Evolutionary conservation across 2,113 vertebrate species (phyloP).

Genomic region (Chamaetylas fuelleborni): DNA sequence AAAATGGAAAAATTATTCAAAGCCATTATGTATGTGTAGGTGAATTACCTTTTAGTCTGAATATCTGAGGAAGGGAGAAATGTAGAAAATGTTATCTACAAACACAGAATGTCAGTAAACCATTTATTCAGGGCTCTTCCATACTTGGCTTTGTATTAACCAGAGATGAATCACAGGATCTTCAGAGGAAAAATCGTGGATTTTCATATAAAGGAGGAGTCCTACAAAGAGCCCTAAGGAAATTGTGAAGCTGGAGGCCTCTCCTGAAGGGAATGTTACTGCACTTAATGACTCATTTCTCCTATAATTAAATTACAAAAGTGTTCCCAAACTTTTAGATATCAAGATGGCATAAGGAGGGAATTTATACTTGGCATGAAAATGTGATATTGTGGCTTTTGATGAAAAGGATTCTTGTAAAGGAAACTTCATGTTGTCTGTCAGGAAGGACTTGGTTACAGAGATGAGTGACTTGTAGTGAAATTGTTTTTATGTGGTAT

Average conservation of each 20-base stretch:
- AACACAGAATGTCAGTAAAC: not conserved
- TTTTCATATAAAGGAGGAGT: not conserved
- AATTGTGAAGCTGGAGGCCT: not conserved
- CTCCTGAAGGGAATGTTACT: not conserved
- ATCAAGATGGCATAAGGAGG: not conserved
- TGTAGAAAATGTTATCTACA: not conserved
- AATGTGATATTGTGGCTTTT: not conserved
- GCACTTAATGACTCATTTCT: not conserved
- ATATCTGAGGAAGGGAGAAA: not conserved
- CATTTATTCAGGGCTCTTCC: not conserved
- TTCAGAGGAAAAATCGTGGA: not conserved
- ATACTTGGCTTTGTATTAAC: not conserved
- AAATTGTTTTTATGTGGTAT: not conserved
- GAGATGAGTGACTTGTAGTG: not conserved
- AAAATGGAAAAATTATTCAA: not conserved
- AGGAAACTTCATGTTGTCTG: accelerated
- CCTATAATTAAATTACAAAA: not conserved
- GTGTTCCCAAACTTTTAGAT: not conserved
- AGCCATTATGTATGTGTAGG: not conserved
- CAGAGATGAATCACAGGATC: not conserved
- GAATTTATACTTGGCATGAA: not conserved
- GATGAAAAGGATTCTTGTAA: not conserved
- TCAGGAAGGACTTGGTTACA: not conserved
- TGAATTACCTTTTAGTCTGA: not conserved
- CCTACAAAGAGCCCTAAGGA: not conserved